Conservation (phyloP, 1,140 invertebrate species). For the Thrips palmi region DNA sequence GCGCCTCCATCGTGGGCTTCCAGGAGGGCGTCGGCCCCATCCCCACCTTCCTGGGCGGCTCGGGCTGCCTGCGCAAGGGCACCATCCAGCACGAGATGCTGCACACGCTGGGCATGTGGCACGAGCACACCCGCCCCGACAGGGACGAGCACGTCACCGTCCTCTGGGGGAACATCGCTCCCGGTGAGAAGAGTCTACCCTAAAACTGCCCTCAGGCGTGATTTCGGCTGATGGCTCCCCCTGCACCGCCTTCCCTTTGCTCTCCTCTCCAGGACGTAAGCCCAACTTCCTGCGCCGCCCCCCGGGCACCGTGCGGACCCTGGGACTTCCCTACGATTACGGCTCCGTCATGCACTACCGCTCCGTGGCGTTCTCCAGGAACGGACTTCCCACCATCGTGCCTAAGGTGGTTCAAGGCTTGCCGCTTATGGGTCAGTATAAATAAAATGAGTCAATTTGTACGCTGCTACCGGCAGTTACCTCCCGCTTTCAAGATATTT, state of each 20-base stretch:
- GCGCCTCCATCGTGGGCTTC: conserved; percentile 23
- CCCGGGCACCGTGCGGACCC: background rate
- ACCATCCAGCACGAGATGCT: conserved; percentile 33
- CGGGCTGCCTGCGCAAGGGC: conserved; percentile 20
- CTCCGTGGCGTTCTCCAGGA: conserved; percentile 25
- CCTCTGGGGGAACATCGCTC: conserved; percentile 30
- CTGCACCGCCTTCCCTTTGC: too few species aligned
- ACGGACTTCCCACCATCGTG: conserved; percentile 17
- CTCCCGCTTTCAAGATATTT: too few species aligned
- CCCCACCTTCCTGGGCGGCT: conserved; percentile 18
- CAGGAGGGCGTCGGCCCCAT: conserved; percentile 16
- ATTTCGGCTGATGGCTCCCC: too few species aligned
- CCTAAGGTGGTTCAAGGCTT: too few species aligned
- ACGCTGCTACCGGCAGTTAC: too few species aligned
- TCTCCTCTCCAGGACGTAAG: conserved; percentile 16
- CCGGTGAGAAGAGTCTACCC: conserved; percentile 16
- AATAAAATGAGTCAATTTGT: too few species aligned
- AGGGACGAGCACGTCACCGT: conserved; percentile 29
- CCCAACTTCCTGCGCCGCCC: conserved; percentile 10
- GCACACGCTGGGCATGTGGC: conserved; percentile 32
- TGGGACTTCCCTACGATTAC: conserved; percentile 17
- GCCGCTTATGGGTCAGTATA: too few species aligned
- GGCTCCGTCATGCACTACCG: conserved; percentile 31
- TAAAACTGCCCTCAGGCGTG: too few species aligned
- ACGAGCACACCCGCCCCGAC: conserved; percentile 34